Base-by-base conservation (phyloP, 2,113 vertebrate genomes). In the Labeo rohita region DNA sequence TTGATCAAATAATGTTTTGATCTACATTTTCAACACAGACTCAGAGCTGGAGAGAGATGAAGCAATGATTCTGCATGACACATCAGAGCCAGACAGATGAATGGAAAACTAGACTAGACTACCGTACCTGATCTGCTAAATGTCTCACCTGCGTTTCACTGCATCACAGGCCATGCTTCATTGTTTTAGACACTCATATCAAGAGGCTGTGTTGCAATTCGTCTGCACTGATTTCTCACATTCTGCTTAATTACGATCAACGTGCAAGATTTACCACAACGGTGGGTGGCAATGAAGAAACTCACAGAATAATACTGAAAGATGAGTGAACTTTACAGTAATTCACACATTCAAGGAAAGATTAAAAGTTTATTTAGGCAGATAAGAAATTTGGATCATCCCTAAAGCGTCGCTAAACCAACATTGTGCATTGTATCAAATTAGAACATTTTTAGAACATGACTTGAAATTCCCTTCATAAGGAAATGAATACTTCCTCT, bases 41-140 rank as follows among this genome's bases (percentile, higher is more conserved):
- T 54, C 66, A 50, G 5, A 83, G 28, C 79, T 80, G 75, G 39
- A 76, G 15, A 21, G 36, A 84, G 49, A 52, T 86, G 59, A 86
- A 83, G 84, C 84, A 73, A 82, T 18, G 3, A 18, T 13, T 73
- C n/a, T 86, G 80, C 87, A 90, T 90, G 87, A 86, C 63, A 56
- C 13, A 80, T 84, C 63, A 73, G 28, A 82, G 77, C 45, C 81
- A 73, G 47, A 82, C 75, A 84, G 73, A 54, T 65, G 23, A 52
- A 80, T 59, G 83, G 83, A 54, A 56, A 78, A 15, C 50, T 65
- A 8, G 28, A 36, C 39, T 75, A 56, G 59, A n/a, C 66, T 34
- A 47, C 18, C 15, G 18, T 84, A 76, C 23, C 79, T 89, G 73
- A 83, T 83, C 36, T 70, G 75, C 83, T 45, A 66, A 79, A 49